Evolutionary conservation across 2,113 vertebrate species (phyloP), one percentile per base, ranked within the genome.

Genomic region (Zosterops borbonicus): DNA sequence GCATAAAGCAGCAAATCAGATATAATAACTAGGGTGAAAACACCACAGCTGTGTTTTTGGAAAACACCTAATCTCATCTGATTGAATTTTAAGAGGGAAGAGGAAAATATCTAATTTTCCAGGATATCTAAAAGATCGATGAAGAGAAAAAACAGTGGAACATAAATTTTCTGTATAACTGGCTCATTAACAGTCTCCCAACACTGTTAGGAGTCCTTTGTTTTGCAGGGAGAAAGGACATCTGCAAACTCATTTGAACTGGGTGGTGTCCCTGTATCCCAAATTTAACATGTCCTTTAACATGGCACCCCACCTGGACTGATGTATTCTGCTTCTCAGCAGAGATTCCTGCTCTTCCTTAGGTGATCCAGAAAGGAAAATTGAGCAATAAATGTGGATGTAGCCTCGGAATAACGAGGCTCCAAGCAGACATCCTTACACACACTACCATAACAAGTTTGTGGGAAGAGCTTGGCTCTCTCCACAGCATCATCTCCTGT

Each of bases 381-480:
- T 0, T 0, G 1, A 41, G 33, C 35, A 53, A 50, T 39, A 83
- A 49, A 50, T 5, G 16, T 3, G 33, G 74, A 37, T 28, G 35
- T 1, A 52, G 33, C 5, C 23, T 71, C 44, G 25, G 42, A 82
- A 47, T 47, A 27, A 65, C 0, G 1, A 59, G 70, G 33, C 16
- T n/a, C 47, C 33, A 50, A 68, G 27, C 42, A 62, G 29, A 23
- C 2, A 58, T 8, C 9, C 6, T 37, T 9, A 46, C 9, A 4
- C 0, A 0, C 5, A 11, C 29, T 12, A 24, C 33, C 0, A 0
- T 10, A 44, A 33, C 9, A 29, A 25, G 8, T 7, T 8, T 53
- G 8, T 21, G 18, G 39, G 64, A 74, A 73, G 29, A 55, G 9
- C 63, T 2, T 62, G 56, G 23, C 62, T 87, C 9, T n/a, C 6